phyloP scores from a whole-genome alignment of 2,797 vertebrate species.

The Darevskia nairensis region DNA sequence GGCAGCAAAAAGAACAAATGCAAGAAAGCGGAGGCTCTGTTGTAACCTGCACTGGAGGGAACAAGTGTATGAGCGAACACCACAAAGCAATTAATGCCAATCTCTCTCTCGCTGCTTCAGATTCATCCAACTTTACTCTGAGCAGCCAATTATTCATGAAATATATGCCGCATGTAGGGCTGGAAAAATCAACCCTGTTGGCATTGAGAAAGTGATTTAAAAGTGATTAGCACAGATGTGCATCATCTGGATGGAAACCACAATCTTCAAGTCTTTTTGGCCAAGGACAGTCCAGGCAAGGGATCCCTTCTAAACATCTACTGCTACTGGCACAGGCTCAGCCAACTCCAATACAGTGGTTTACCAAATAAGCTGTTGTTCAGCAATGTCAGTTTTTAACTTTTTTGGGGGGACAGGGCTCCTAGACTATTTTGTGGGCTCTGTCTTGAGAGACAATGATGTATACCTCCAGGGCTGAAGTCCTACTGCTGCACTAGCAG shows the following conservation, averaged over 20 bases:
- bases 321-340: background rate
- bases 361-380: background rate
- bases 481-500: no score
- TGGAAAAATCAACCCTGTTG: background rate
- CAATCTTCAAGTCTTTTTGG: background rate
- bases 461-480: no score
- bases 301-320: background rate
- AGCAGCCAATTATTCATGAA: background rate
- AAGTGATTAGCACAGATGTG: constrained; percentile 11
- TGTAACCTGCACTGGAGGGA: constrained; percentile 12
- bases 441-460: no score
- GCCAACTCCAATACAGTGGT: background rate
- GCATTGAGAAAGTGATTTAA: constrained; percentile 15
- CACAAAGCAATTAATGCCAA: background rate
- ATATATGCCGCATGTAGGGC: background rate
- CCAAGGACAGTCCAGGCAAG: background rate
- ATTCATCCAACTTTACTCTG: background rate
- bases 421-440: background rate
- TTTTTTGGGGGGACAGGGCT: background rate
- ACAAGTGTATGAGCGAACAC: constrained; percentile 23
- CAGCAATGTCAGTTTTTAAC: background rate
- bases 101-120: background rate
- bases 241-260: constrained; percentile 7
- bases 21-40: background rate
- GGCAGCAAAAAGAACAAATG: background rate